Evolutionary conservation across 2,797 vertebrate species (phyloP).

Genomic region (Chelmon rostratus): DNA sequence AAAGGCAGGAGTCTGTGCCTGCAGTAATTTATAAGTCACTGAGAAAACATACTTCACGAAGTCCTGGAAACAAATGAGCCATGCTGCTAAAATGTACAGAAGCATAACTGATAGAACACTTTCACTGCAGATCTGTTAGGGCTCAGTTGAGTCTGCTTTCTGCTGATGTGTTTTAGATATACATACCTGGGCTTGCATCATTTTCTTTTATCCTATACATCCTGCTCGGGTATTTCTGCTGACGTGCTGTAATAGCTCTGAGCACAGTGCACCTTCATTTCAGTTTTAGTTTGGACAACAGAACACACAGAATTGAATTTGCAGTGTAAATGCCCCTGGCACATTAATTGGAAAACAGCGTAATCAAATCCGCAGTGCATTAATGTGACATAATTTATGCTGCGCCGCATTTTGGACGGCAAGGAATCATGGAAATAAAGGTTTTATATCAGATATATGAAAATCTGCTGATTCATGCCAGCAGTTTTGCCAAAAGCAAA

Average conservation of each 20-base stretch:
- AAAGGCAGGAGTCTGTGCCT: not conserved
- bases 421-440: conserved; percentile 33
- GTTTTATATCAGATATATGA: conserved; percentile 36
- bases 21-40: not conserved
- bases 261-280: conserved; percentile 18
- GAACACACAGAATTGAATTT: conserved; percentile 32
- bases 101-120: not conserved
- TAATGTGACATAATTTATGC: conserved; percentile 72
- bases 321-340: conserved; percentile 45
- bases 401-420: conserved; percentile 36
- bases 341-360: conserved; percentile 62
- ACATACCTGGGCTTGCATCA: too few species aligned
- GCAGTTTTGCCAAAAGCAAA: conserved; percentile 7
- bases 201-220: not conserved
- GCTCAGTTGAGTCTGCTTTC: not conserved
- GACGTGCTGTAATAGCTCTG: conserved; percentile 12
- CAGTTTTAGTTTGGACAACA: conserved; percentile 20
- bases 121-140: not conserved
- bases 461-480: conserved; percentile 18
- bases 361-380: conserved; percentile 60
- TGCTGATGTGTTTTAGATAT: not conserved
- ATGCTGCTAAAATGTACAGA: not conserved
- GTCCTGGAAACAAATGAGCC: not conserved
- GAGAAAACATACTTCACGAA: not conserved
- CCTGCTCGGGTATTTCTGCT: conserved; percentile 13